Percentiles rank a stretch among this genome's conserved stretches.
Conservation (phyloP, 2,113 vertebrate genomes). For the Calyptomena viridis region DNA sequence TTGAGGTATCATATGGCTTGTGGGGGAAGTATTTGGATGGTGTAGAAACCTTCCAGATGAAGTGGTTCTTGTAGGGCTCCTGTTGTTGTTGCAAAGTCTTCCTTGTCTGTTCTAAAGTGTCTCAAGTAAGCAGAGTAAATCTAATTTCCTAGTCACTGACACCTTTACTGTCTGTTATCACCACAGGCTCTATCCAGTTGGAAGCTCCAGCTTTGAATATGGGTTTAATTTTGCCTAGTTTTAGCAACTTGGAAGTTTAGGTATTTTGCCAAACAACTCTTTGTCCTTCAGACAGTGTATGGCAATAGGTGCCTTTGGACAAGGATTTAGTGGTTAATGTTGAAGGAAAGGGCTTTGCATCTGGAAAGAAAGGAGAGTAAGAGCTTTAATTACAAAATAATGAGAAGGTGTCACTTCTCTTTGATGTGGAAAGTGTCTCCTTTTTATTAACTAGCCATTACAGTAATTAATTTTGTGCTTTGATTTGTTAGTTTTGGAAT, state of each 20-base stretch:
- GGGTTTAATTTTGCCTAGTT: neutral
- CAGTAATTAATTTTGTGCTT: neutral
- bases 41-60: neutral
- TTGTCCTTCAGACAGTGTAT: neutral
- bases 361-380: neutral
- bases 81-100: neutral
- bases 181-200: neutral
- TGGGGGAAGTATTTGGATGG: neutral
- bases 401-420: neutral
- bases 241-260: neutral
- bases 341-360: neutral
- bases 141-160: neutral
- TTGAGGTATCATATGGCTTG: neutral
- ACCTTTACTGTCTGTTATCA: neutral
- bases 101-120: neutral
- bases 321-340: neutral
- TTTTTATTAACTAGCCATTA: neutral
- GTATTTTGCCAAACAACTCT: neutral
- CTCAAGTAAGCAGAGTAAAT: neutral
- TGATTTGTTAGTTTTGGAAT: neutral
- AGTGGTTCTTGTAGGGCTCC: neutral
- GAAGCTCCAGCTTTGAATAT: neutral
- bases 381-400: neutral
- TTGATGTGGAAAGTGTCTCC: neutral
- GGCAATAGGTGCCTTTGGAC: neutral